Base-by-base conservation (phyloP, 1,140 invertebrate species). In the Sycophaga agraensis region DNA sequence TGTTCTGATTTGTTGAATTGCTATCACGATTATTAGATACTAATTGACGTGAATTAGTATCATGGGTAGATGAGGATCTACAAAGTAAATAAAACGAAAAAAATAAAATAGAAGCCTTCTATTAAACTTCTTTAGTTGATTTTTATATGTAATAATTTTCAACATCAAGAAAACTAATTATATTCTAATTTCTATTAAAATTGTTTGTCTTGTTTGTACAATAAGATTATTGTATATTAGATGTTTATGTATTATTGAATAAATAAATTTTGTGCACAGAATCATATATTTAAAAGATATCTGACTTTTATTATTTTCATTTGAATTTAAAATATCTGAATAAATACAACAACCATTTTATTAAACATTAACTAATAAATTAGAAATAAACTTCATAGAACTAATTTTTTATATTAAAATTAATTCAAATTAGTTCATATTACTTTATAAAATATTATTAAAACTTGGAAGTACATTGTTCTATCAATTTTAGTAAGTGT, bases 21-120 rank as follows among this genome's bases (percentile, higher is more conserved):
- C 64, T 34, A 26, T 75, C 71, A 11, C 63, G 64, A 16, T 76
- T 70, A 28, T 68, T 72, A 2, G 65, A 40, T 11, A 60, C 14
- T 17, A 61, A 19, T 43, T 73, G 72, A 21, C 71, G 69, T 21
- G 57, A 4, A 7, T 57, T 63, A 19, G 71, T 66, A 12, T 79
- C 78, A 35, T 77, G 72, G 6, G 73, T 67, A 5, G 77, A 72
- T 4, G 73, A 68, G 6, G 75, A 79, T 58, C 77, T 79, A 66
- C 24, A 57, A 64, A 66, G 40, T 60, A 53, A 59, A 35, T 11
- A 31, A 48, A 26, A 28, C 40, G 17, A 11, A 45, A 14, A 17
- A 21, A 21, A 43, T 43, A 43, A 21, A 43, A 22, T 19, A 43
- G 16, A 21, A 2, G 21, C 21, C 6, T 43, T 43, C 5, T 19